Conservation (phyloP, 2,797 vertebrate genomes). For the Champsocephalus esox region DNA sequence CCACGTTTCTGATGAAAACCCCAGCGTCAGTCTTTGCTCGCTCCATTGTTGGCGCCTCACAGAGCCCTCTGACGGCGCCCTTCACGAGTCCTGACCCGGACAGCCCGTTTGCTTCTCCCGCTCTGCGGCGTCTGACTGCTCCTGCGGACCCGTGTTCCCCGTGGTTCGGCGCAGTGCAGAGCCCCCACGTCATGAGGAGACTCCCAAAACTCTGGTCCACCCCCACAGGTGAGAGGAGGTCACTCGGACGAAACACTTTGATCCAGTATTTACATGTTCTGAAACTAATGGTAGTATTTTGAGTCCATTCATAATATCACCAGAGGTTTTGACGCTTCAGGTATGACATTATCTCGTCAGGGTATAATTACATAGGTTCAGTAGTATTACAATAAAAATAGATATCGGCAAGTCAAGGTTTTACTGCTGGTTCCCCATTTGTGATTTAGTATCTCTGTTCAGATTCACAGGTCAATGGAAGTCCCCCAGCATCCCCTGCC, state of each 20-base stretch:
- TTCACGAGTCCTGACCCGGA: constrained; percentile 84
- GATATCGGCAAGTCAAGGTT: background rate
- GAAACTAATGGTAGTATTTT: background rate
- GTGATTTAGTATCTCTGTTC: constrained; percentile 14
- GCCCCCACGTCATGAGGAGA: constrained; percentile 88
- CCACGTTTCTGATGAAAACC: constrained; percentile 73
- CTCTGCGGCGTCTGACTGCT: constrained; percentile 81
- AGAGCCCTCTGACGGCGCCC: constrained; percentile 75
- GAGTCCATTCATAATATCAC: background rate
- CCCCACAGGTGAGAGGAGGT: constrained; percentile 82
- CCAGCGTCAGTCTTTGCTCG: constrained; percentile 86
- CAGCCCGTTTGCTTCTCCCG: constrained; percentile 85
- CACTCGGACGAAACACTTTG: background rate
- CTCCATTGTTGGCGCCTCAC: constrained; percentile 77
- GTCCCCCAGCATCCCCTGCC: constrained; percentile 58
- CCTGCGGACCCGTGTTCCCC: constrained; percentile 83
- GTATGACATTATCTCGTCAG: background rate
- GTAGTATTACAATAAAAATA: background rate
- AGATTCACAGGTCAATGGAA: constrained; percentile 79
- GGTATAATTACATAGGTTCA: background rate
- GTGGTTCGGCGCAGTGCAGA: constrained; percentile 86
- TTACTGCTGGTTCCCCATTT: background rate
- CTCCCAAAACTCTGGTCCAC: constrained; percentile 93
- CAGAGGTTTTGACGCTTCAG: background rate
- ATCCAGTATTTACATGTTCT: background rate